Percentiles rank a stretch among this genome's conserved stretches.
phyloP scores from a whole-genome alignment of 1,140 invertebrate genomes.

The Hylaeus anthracinus region DNA sequence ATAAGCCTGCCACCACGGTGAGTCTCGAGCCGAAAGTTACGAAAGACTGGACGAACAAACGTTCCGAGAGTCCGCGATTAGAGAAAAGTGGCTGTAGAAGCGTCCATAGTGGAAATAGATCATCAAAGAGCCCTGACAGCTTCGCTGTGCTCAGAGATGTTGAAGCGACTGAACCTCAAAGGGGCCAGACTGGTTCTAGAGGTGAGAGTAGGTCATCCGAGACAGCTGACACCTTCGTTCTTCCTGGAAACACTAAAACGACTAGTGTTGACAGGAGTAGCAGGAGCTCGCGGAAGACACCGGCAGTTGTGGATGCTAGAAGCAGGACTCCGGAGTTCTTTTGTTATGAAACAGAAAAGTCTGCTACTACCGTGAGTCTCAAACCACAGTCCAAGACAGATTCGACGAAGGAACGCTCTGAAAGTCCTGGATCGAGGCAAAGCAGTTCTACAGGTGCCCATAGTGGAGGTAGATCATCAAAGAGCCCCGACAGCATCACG shows the following conservation, averaged over 20 bases:
- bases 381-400: too few species aligned
- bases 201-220: background rate
- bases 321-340: conserved; percentile 1
- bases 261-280: background rate
- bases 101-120: background rate
- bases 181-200: too few species aligned
- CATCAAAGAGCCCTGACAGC: background rate
- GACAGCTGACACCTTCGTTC: background rate
- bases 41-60: background rate
- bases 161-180: background rate
- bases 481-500: background rate
- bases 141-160: background rate
- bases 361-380: conserved; percentile 1
- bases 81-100: background rate
- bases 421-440: background rate
- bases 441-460: background rate
- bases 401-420: background rate
- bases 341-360: background rate
- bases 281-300: background rate
- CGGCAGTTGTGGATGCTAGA: background rate
- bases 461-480: background rate
- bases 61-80: background rate
- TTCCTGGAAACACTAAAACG: background rate
- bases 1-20: conserved; percentile 1
- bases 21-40: background rate